These are phyloP conservation scores for Stercorarius parasiticus DNA, from an alignment of 2,113 vertebrate genomes.

Conservation along the genomic window DNA sequence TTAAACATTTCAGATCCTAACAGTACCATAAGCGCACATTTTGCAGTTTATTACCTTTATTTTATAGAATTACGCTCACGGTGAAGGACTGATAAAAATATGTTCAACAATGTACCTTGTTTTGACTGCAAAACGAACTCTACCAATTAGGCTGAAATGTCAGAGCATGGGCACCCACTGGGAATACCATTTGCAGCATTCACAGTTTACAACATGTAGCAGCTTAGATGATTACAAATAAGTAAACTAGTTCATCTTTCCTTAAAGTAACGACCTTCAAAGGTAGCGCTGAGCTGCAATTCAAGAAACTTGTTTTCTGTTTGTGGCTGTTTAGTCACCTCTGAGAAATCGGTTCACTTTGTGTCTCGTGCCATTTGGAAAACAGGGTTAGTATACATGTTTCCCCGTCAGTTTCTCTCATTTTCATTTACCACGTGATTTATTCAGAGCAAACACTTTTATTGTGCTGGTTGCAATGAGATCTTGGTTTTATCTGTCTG, in stretches of 20 bases:
- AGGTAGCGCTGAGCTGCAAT: fast-evolving
- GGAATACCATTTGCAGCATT: background rate
- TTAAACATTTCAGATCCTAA: conserved; percentile 21
- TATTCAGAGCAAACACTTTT: background rate
- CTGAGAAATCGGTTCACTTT: background rate
- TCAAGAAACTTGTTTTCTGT: background rate
- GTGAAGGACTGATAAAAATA: background rate
- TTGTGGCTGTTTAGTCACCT: background rate
- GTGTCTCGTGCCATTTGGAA: background rate
- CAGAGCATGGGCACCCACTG: background rate
- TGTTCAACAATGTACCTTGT: background rate
- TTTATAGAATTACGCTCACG: conserved; percentile 4
- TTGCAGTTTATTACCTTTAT: conserved; percentile 53
- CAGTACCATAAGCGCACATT: background rate
- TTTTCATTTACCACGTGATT: background rate
- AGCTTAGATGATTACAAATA: background rate
- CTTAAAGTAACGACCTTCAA: background rate
- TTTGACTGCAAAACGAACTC: background rate
- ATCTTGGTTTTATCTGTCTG: background rate
- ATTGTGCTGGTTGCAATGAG: background rate
- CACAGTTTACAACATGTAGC: background rate
- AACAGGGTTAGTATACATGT: background rate
- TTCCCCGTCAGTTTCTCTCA: background rate
- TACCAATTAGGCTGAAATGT: background rate
- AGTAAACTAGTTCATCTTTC: background rate